Base-by-base conservation (phyloP, 2,888 invertebrate species). In the Noctua janthina region DNA sequence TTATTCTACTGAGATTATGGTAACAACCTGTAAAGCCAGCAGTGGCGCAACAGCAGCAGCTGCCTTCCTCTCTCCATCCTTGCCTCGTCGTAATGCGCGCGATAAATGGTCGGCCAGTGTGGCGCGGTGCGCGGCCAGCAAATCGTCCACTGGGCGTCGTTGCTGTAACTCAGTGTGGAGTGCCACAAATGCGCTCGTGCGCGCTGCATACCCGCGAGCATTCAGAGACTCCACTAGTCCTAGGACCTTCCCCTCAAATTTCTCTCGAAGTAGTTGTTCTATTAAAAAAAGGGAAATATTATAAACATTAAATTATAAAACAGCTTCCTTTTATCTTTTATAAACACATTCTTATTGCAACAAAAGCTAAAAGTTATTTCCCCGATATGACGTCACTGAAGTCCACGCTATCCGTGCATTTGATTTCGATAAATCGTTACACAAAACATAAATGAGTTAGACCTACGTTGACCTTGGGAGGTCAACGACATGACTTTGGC, bases 201-300 rank as follows among this genome's bases (percentile, higher is more conserved):
- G 97, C 20, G 98, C 98, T 88, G 99, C 98, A 11, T 98, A 98
- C 86, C 99, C 98, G 91, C 99, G 99, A 88, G 99, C 98, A n/a
- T 98, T 98, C 66, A 99, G 97, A 35, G 98, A 98, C 92, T 99
- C 99, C 74, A 99, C 97, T 1, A 98, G 98, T 92, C 99, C 99
- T 49, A 98, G 97, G 43, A 99, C 10, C 10, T 46, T 99, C 90
- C 99, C 99, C 94, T 99, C 99, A 87, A 98, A 98, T 83, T 97
- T 97, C 89, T 97, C 97, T 87, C 97, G 97, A 54, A 93, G 91
- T 62, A 97, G 96, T 78, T 95, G 94, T 72, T 98, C 98, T 94
- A 92, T n/a, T 86, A 29, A 67, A 73, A 29, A 8, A 66, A 23
- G 13, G 5, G 0, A 17, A 74, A 62, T 51, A n/a, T 35, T 59